phyloP scores from a whole-genome alignment of 2,797 vertebrate genomes.

The Poecilia velifera region DNA sequence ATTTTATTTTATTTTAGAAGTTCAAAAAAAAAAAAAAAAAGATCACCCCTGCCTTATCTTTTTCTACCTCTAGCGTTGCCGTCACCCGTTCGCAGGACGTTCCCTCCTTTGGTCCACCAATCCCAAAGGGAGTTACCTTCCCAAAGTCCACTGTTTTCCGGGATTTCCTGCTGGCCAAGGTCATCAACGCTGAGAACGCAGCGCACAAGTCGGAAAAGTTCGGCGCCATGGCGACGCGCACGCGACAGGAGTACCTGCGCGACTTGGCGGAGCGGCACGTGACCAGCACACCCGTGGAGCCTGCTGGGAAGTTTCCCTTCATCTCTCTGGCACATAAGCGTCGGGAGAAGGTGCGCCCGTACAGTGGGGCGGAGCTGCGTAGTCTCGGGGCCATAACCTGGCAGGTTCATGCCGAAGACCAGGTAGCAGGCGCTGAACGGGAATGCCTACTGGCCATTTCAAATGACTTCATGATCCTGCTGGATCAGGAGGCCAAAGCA shows the following conservation, averaged over 20 bases:
- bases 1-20: background rate
- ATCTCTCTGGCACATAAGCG: slow-evolving; percentile 96
- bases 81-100: slow-evolving; percentile 97
- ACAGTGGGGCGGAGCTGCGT: slow-evolving; percentile 90
- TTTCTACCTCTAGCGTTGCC: slow-evolving; percentile 85
- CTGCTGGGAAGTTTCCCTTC: slow-evolving; percentile 94
- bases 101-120: slow-evolving; percentile 93
- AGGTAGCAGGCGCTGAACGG: slow-evolving; percentile 89
- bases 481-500: slow-evolving; percentile 91
- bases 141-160: slow-evolving; percentile 97
- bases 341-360: slow-evolving; percentile 91
- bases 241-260: slow-evolving; percentile 95
- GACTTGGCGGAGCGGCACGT: slow-evolving; percentile 96
- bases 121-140: slow-evolving; percentile 95
- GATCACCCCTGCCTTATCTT: background rate
- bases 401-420: slow-evolving; percentile 92
- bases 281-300: slow-evolving; percentile 93
- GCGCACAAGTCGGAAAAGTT: slow-evolving; percentile 98
- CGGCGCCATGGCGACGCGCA: slow-evolving; percentile 95
- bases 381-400: slow-evolving; percentile 93
- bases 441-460: slow-evolving; percentile 93
- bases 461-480: slow-evolving; percentile 91
- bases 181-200: slow-evolving; percentile 97
- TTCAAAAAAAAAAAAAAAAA: background rate
- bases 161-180: slow-evolving; percentile 97